Base-by-base conservation (phyloP, 1,140 invertebrate genomes). In the Tigriopus japonicus region DNA sequence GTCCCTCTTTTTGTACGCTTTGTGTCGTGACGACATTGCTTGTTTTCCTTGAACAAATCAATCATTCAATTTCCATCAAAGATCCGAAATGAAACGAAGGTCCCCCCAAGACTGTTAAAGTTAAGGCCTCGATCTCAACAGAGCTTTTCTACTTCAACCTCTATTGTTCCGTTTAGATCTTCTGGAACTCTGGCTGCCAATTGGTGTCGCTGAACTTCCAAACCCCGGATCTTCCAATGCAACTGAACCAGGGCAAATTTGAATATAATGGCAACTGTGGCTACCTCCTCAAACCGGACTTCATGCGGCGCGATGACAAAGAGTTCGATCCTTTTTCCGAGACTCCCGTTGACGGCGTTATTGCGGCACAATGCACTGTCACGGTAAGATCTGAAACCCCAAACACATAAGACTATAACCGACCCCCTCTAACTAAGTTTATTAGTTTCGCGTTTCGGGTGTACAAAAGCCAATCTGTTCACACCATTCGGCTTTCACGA, bases 201-300 rank as follows among this genome's bases (percentile, higher is more conserved):
- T 98, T 99, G 94, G 95, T 98, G 12, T 95, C 96, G 0, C 76
- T 99, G n/a, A 99, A 99, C 76, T 99, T 98, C 75, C 96, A 99
- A 80, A 98, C 95, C 12, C 83, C 94, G n/a, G 96, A 99, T 78
- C 76, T 99, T 63, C 93, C 93, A 13, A 98, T 99, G 93, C 96
- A 99, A 75, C 75, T 99, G 59, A 99, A 99, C 75, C 94, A 98
- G 77, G 96, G 96, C 63, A 98, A 98, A 78, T 99, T 98, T 75
- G 96, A 99, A 72, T 95, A 96, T 70, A 96, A 96, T 70, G 93
- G 91, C 21, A 88, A 87, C 67, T 93, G 82, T 68, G 93, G 95
- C 5, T 99, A 96, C 74, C 75, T 99, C 14, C 75, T 99, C 56
- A 99, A 99, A 72, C 95, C 95, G 2, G 95, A 99, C 73, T 99